Base-by-base conservation (phyloP, 2,113 vertebrate genomes). In the Misgurnus mizolepis region DNA sequence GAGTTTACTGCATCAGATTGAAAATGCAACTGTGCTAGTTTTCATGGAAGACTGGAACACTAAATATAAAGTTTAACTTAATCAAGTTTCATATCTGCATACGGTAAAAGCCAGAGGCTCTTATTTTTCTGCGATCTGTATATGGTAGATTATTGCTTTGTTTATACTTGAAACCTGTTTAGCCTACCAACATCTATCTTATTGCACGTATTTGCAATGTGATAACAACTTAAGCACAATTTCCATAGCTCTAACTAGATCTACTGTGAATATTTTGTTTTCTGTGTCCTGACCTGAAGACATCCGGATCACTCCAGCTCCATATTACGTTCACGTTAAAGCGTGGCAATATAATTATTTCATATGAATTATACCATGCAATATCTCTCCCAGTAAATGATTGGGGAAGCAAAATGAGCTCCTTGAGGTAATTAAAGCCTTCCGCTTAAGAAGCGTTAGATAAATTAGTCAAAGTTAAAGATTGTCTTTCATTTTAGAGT, bases 271-370 rank as follows among this genome's bases (percentile, higher is more conserved):
- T 93, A 92, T 90, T 94, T 91, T 90, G 92, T 88, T 84, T 90
- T 90, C 81, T 93, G 89, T 91, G 93, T 93, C 94, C 91, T 93
- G 94, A 94, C 92, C 93, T 88, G 90, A 85, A 94, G 92, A 90
- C 89, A 91, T 91, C 88, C 87, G 90, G 92, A 95, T 97, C 94
- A 93, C 88, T 96, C 93, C 93, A 94, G 53, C 64, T 83, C 89
- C 91, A 84, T 92, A 94, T 95, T 96, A 95, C 94, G 96, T 95
- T 95, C 95, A 94, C 90, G 90, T 75, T 93, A 90, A 91, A 89
- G 90, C 86, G 89, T 89, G 85, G 91, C 93, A 94, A 94, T 93
- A 91, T 93, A 93, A 94, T 93, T 90, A 93, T 88, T 87, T 87
- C 88, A 88, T 91, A 90, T 94, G 93, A 94, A 94, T 95, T 88